These are phyloP conservation scores for Tachycineta bicolor DNA, from an alignment of 2,113 vertebrate genomes.

Conservation along the genomic window DNA sequence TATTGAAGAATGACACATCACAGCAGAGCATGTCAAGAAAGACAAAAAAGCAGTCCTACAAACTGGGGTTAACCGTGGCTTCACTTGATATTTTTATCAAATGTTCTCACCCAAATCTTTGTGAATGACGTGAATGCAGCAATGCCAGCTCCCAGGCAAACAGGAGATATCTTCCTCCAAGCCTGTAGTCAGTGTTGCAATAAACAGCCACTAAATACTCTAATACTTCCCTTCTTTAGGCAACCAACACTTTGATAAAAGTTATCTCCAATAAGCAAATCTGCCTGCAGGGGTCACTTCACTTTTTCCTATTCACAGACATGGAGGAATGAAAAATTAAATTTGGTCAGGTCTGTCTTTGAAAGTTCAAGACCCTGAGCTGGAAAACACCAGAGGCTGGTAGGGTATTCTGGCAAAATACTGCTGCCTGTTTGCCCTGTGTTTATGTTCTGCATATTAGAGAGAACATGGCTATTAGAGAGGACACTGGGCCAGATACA, in stretches of 20 bases:
- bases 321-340: neutral
- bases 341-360: neutral
- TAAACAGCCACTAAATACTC: conserved; percentile 36
- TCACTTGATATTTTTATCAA: conserved; percentile 23
- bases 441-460: neutral
- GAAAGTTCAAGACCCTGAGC: neutral
- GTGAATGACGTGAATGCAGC: neutral
- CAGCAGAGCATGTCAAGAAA: neutral
- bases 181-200: neutral
- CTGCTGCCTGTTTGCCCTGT: neutral
- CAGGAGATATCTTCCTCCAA: neutral
- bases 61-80: neutral
- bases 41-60: neutral
- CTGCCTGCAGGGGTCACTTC: conserved; percentile 19
- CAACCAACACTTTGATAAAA: neutral
- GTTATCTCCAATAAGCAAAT: neutral
- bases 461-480: neutral
- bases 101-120: neutral
- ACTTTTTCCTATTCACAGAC: neutral
- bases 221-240: neutral
- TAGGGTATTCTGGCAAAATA: neutral
- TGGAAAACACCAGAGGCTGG: neutral
- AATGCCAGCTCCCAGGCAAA: neutral
- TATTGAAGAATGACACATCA: neutral
- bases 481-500: neutral